phyloP scores from a whole-genome alignment of 2,113 vertebrate genomes.

The Agelaius phoeniceus region DNA sequence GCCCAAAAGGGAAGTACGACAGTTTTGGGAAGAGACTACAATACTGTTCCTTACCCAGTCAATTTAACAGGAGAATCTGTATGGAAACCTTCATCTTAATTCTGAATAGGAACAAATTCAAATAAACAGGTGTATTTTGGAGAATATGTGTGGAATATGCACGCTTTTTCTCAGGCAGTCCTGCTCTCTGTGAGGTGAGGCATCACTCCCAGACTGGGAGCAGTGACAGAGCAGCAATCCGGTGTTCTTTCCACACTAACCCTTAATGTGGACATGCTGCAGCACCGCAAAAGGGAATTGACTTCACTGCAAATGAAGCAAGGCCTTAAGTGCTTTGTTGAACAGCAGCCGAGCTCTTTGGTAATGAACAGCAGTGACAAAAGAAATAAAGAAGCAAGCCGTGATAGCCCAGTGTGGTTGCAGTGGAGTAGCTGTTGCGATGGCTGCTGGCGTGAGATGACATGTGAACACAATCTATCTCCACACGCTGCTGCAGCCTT shows the following conservation, averaged over 20 bases:
- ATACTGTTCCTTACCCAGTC: not conserved
- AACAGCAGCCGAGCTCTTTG: slow-evolving; percentile 58
- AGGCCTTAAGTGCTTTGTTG: slow-evolving; percentile 61
- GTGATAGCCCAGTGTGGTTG: not conserved
- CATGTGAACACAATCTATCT: not conserved
- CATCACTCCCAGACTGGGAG: not conserved
- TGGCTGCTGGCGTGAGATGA: not conserved
- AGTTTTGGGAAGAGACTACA: not conserved
- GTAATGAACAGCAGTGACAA: slow-evolving; percentile 48
- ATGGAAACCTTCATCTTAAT: not conserved
- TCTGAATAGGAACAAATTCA: not conserved
- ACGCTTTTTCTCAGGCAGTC: not conserved
- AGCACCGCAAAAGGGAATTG: slow-evolving; percentile 6
- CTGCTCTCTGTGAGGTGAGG: not conserved
- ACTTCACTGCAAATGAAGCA: slow-evolving; percentile 39
- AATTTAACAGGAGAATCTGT: not conserved
- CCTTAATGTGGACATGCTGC: slow-evolving; percentile 25
- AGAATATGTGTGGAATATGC: not conserved
- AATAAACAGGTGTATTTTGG: not conserved
- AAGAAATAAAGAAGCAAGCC: slow-evolving; percentile 32
- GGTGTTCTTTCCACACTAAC: not conserved
- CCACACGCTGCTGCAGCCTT: not conserved
- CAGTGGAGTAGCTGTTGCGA: not conserved
- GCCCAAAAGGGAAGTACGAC: not conserved
- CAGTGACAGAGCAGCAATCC: accelerated